Conservation (phyloP, 2,888 invertebrate genomes). For the Osmoderma eremita region DNA sequence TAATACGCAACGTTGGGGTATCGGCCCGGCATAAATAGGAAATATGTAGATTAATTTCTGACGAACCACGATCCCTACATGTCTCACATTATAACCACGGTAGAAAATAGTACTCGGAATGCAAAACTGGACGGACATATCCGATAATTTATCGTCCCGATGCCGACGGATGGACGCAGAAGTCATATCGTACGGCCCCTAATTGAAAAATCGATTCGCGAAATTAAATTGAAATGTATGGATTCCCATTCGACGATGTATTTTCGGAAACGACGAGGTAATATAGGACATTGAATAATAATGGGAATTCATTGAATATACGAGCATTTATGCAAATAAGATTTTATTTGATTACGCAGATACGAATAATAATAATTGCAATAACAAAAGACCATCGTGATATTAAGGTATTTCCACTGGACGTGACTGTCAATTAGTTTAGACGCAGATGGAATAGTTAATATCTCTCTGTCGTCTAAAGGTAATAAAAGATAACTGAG, state of each 20-base stretch:
- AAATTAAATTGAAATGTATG: conserved; percentile 35
- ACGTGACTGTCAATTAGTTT: too few species aligned
- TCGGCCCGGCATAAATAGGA: neutral
- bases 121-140: conserved; percentile 24
- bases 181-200: conserved; percentile 18
- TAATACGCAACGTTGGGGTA: too few species aligned
- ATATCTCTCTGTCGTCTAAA: too few species aligned
- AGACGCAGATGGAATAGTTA: too few species aligned
- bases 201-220: conserved; percentile 36
- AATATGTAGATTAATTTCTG: conserved; percentile 25
- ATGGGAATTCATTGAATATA: conserved; percentile 18
- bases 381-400: too few species aligned
- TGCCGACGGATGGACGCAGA: conserved; percentile 11
- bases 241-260: conserved; percentile 14
- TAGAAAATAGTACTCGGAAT: conserved; percentile 26
- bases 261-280: conserved; percentile 19
- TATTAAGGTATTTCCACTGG: too few species aligned
- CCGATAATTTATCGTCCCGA: conserved; percentile 31
- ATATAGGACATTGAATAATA: conserved; percentile 20
- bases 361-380: too few species aligned
- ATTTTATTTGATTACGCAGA: neutral
- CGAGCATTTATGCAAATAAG: conserved; percentile 19
- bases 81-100: conserved; percentile 21
- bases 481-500: too few species aligned
- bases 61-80: conserved; percentile 12